Percentiles rank a stretch among this genome's conserved stretches.
Evolutionary conservation across 2,113 vertebrate genomes (phyloP).

Genomic region (Vanacampus margaritifer): DNA sequence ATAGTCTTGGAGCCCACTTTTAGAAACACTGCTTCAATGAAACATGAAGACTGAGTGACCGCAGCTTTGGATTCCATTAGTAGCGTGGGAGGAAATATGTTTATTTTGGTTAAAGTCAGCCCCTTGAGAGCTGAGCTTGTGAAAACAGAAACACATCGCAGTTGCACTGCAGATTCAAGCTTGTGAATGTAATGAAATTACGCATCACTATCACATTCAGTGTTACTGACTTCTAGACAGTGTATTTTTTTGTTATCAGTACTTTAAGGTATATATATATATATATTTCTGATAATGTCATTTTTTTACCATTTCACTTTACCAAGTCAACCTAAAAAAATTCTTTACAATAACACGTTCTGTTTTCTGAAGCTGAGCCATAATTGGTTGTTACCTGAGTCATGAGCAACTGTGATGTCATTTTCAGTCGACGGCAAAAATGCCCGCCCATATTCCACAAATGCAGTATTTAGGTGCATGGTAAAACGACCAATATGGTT

Average conservation of each 20-base stretch:
- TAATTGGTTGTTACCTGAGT: no score
- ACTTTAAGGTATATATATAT: no score
- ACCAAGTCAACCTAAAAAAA: no score
- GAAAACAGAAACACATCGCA: constrained; percentile 18
- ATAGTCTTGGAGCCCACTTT: constrained; percentile 4
- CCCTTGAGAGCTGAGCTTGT: background rate
- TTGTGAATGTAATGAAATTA: background rate
- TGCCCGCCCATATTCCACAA: no score
- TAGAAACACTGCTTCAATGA: background rate
- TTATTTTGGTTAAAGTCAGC: constrained; percentile 22
- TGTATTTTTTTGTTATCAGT: background rate
- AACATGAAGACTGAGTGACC: constrained; percentile 3
- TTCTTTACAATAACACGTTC: no score
- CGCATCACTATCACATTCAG: background rate
- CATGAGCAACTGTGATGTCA: no score
- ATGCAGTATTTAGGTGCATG: no score
- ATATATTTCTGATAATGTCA: no score
- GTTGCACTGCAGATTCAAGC: constrained; percentile 12
- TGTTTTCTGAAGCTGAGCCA: no score
- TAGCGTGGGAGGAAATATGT: constrained; percentile 24
- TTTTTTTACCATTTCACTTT: no score
- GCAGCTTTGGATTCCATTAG: constrained; percentile 13
- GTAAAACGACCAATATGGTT: no score
- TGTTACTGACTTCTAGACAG: background rate
- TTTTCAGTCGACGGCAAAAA: no score